Evolutionary conservation across 2,888 invertebrate species (phyloP).

Genomic region (Hymenopus coronatus): DNA sequence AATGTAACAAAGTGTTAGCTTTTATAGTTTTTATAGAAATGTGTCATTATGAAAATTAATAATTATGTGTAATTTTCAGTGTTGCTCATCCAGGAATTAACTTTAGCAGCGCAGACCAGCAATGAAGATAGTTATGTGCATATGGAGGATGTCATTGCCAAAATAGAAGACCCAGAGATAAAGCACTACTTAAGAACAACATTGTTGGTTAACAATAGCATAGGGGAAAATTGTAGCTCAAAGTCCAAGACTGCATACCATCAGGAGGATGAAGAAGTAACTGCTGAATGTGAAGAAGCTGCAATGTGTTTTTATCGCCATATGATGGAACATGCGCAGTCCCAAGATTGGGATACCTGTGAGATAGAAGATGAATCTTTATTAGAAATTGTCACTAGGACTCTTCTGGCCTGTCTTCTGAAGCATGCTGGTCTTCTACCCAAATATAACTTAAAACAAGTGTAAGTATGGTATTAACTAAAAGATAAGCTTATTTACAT

Average conservation of each 20-base stretch:
- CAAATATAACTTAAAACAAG: constrained; percentile 44
- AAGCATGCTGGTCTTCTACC: constrained; percentile 54
- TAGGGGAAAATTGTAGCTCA: neutral
- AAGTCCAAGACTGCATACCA: no score
- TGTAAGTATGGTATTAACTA: constrained; percentile 41
- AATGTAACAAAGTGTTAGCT: neutral
- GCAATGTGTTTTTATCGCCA: constrained; percentile 40
- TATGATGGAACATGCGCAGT: constrained; percentile 46
- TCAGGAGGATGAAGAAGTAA: neutral
- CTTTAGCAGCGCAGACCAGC: neutral
- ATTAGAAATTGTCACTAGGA: constrained; percentile 50
- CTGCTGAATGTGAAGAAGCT: neutral
- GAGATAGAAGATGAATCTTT: constrained; percentile 47
- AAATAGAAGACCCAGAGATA: neutral
- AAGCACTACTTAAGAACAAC: neutral
- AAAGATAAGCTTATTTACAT: no score
- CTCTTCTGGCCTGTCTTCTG: constrained; percentile 52
- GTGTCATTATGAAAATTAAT: neutral
- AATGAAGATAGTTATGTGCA: neutral
- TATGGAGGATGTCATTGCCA: neutral
- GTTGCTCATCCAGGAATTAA: neutral
- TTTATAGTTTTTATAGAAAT: neutral
- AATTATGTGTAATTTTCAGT: neutral
- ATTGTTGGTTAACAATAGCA: neutral
- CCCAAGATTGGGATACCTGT: constrained; percentile 53